Evolutionary conservation across 1,140 invertebrate genomes (phyloP).

Genomic region (Nasonia longicornis): DNA sequence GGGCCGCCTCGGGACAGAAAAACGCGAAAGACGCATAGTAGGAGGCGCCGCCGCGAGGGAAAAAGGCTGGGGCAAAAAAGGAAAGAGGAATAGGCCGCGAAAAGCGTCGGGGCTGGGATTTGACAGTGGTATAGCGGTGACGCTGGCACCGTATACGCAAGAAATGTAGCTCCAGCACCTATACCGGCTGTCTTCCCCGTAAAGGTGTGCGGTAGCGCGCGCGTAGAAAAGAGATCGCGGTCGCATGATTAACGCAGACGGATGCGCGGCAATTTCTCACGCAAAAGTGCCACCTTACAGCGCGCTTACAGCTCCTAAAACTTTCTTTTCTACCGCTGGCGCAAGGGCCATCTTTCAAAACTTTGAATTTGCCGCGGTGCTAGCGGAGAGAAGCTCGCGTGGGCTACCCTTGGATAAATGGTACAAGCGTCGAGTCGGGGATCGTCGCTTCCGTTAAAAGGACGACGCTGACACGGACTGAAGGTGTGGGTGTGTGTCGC

Average conservation of each 20-base stretch:
- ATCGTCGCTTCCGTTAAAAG: slow-evolving; percentile 2
- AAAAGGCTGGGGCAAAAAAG: neutral
- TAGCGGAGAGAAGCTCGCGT: neutral
- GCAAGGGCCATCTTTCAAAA: slow-evolving; percentile 16
- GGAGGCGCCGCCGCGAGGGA: neutral
- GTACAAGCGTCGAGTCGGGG: slow-evolving; percentile 2
- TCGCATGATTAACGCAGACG: slow-evolving; percentile 41
- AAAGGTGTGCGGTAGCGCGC: neutral
- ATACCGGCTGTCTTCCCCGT: neutral
- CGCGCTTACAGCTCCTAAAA: neutral
- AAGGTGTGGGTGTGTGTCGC: neutral
- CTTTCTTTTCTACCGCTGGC: slow-evolving; percentile 34
- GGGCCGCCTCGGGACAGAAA: neutral
- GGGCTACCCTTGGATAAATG: neutral
- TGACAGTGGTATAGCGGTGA: neutral
- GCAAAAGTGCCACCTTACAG: slow-evolving; percentile 21
- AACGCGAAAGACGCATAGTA: neutral
- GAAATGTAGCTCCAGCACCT: neutral
- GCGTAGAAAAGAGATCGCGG: slow-evolving; percentile 4
- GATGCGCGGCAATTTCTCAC: slow-evolving; percentile 33
- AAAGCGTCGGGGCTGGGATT: neutral
- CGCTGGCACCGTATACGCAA: neutral
- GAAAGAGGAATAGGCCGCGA: neutral
- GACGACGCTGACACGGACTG: too few species aligned
- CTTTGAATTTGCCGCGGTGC: slow-evolving; percentile 30